These are phyloP conservation scores for Scrobipalpa atriplicella DNA, from an alignment of 2,888 invertebrate genomes.

Conservation along the genomic window DNA sequence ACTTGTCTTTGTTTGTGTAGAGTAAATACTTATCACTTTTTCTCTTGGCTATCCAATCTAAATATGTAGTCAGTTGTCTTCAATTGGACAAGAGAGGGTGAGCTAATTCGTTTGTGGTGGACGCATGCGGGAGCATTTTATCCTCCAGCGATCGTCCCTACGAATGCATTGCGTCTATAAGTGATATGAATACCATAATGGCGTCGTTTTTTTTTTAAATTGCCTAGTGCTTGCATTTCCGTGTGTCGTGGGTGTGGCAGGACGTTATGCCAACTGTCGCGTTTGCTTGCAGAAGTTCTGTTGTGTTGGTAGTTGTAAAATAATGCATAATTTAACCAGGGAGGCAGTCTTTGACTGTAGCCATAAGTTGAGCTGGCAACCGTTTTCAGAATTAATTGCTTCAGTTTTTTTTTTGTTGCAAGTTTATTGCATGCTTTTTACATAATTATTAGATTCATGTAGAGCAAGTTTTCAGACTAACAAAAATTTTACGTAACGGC, in stretches of 20 bases:
- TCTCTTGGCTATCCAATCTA: constrained; percentile 49
- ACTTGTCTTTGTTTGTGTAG: background rate
- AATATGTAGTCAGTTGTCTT: constrained; percentile 65
- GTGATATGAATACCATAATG: constrained; percentile 11
- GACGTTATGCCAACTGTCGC: constrained; percentile 8
- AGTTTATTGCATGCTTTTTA: too few relatives aligned
- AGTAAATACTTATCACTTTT: constrained; percentile 32
- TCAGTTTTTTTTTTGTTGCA: too few relatives aligned
- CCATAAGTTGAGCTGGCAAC: too few relatives aligned
- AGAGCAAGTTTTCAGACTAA: too few relatives aligned
- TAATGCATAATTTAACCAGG: too few relatives aligned
- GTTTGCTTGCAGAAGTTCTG: background rate
- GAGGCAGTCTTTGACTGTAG: too few relatives aligned
- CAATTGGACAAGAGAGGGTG: constrained; percentile 74
- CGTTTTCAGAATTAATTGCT: too few relatives aligned
- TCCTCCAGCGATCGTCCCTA: constrained; percentile 41
- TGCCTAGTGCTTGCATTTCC: background rate
- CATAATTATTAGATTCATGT: too few relatives aligned
- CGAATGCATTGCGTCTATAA: constrained; percentile 36
- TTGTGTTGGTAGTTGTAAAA: too few relatives aligned
- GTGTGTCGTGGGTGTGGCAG: constrained; percentile 5
- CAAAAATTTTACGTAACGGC: too few relatives aligned
- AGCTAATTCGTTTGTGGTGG: constrained; percentile 72
- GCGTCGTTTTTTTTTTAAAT: background rate
- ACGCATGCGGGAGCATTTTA: constrained; percentile 77